Conservation (phyloP, 2,113 vertebrate genomes). For the Tetrax tetrax region DNA sequence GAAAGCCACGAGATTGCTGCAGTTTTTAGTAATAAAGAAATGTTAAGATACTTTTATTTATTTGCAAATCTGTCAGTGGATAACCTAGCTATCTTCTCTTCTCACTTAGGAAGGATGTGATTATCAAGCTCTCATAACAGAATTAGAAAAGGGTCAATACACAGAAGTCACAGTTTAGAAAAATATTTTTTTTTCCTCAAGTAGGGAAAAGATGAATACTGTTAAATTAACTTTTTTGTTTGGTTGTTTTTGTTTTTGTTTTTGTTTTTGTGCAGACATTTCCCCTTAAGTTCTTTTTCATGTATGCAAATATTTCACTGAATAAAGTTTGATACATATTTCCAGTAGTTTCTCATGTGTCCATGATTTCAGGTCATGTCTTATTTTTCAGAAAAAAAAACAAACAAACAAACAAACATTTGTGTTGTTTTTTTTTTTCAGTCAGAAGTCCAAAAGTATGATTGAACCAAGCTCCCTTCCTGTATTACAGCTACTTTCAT, state of each 20-base stretch:
- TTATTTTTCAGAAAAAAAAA: neutral
- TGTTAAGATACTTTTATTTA: neutral
- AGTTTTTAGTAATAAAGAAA: neutral
- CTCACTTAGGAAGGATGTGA: neutral
- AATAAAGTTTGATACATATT: neutral
- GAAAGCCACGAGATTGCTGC: neutral
- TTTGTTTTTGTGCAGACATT: neutral
- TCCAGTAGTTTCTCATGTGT: no score
- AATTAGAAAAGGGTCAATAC: neutral
- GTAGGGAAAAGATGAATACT: accelerated
- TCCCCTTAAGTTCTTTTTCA: neutral
- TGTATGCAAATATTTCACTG: neutral
- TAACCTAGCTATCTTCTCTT: neutral
- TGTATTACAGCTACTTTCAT: neutral
- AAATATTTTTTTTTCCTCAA: neutral
- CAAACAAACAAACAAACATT: no score
- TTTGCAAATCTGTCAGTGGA: neutral
- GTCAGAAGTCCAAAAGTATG: neutral
- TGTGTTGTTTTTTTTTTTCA: neutral
- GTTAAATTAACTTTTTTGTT: accelerated
- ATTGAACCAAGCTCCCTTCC: neutral
- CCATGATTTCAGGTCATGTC: neutral
- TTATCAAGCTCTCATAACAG: neutral
- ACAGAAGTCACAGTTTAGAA: neutral
- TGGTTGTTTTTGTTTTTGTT: no score